Evolutionary conservation across 2,888 invertebrate species (phyloP).

Genomic region (Acrocera orbiculus): DNA sequence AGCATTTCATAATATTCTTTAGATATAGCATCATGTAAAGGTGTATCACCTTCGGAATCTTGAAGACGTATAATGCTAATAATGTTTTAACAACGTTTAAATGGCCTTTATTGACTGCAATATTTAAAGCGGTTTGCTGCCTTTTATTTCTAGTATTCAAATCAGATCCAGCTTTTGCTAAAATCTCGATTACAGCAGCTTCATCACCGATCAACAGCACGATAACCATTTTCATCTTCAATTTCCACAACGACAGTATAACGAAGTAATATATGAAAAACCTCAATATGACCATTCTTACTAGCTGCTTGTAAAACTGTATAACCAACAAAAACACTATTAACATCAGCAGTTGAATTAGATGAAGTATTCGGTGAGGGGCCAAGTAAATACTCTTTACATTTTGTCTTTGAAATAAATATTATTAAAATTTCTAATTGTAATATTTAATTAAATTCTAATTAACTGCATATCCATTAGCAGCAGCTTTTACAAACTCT

Average conservation of each 20-base stretch:
- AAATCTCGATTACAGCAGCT: constrained; percentile 72
- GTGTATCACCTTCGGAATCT: constrained; percentile 90
- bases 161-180: constrained; percentile 75
- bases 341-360: constrained; percentile 47
- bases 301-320: constrained; percentile 90
- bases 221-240: constrained; percentile 91
- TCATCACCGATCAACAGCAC: constrained; percentile 93
- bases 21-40: constrained; percentile 88
- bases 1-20: constrained; percentile 97
- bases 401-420: constrained; percentile 37
- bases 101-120: constrained; percentile 93
- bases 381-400: constrained; percentile 53
- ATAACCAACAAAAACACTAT: constrained; percentile 84
- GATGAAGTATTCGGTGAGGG: constrained; percentile 15
- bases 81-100: constrained; percentile 84
- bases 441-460: background rate
- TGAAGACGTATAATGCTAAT: constrained; percentile 78
- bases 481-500: constrained; percentile 90
- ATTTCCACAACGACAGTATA: constrained; percentile 82
- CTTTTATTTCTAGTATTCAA: constrained; percentile 89
- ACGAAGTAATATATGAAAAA: constrained; percentile 71
- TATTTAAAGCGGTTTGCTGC: constrained; percentile 89
- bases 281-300: constrained; percentile 92
- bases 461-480: constrained; percentile 73
- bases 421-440: background rate